Evolutionary conservation across 2,797 vertebrate species (phyloP).

Genomic region (Spheniscus humboldti): DNA sequence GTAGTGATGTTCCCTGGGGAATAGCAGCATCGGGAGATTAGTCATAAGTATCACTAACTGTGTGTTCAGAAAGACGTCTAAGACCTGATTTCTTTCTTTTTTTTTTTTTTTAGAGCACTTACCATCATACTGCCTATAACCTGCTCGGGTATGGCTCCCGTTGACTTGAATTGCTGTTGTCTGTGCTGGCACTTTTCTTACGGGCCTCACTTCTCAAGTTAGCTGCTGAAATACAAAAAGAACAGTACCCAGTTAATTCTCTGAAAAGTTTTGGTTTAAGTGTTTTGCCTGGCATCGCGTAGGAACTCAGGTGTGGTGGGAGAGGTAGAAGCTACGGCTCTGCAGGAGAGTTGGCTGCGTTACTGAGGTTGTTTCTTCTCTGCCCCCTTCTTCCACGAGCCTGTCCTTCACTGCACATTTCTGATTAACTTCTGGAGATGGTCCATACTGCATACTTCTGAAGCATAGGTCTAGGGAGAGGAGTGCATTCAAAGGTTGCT

Average conservation of each 20-base stretch:
- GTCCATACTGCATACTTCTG: accelerated
- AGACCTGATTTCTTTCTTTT: neutral
- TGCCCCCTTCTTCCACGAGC: neutral
- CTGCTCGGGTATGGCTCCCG: neutral
- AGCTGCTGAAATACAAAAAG: neutral
- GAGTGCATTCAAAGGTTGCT: neutral
- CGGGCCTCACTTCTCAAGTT: neutral
- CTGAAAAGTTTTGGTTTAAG: neutral
- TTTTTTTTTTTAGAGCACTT: neutral
- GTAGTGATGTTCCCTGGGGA: neutral
- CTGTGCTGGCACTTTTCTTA: neutral
- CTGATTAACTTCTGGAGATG: neutral
- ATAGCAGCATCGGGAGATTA: conserved; percentile 12
- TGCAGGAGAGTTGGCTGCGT: neutral
- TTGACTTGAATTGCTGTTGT: neutral
- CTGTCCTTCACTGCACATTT: neutral
- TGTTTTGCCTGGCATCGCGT: neutral
- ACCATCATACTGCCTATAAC: neutral
- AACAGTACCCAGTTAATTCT: neutral
- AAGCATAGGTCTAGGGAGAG: neutral
- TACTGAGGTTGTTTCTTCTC: neutral
- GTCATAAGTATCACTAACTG: neutral
- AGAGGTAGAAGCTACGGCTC: neutral
- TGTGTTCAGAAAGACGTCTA: neutral
- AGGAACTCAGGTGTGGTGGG: neutral